Percentiles rank a stretch among this genome's conserved stretches.
These are phyloP conservation scores for Pipa parva DNA, from an alignment of 2,113 vertebrate genomes.

Conservation along the genomic window DNA sequence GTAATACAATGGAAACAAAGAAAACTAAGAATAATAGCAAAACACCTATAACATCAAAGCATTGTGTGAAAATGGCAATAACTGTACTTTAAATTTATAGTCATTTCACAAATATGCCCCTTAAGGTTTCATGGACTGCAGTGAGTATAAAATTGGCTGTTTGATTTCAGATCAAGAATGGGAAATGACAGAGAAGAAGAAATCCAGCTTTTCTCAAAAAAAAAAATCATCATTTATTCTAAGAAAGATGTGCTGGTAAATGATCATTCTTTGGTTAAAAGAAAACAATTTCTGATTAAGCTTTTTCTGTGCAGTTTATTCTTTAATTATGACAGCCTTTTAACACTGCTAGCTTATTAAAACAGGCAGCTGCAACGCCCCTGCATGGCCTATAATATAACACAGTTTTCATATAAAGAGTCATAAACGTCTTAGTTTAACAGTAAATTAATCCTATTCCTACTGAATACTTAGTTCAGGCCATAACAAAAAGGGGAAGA, in stretches of 20 bases:
- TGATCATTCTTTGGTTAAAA: slow-evolving; percentile 54
- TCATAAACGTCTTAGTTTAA: slow-evolving; percentile 54
- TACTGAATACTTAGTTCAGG: slow-evolving; percentile 51
- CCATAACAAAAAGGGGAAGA: slow-evolving; percentile 59
- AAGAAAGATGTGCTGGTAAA: slow-evolving; percentile 58
- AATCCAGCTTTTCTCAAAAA: too few relatives aligned
- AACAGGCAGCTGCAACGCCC: slow-evolving; percentile 47
- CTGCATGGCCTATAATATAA: slow-evolving; percentile 55
- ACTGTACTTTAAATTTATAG: too few relatives aligned
- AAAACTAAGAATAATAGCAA: too few relatives aligned
- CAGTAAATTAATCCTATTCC: slow-evolving; percentile 56
- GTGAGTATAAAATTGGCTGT: too few relatives aligned
- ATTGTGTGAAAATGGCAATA: too few relatives aligned
- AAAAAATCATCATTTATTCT: slow-evolving; percentile 56
- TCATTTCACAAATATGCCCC: too few relatives aligned
- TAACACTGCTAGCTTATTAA: slow-evolving; percentile 59
- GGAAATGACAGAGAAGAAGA: too few relatives aligned
- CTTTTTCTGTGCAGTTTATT: slow-evolving; percentile 52
- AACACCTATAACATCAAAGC: too few relatives aligned
- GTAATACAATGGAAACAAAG: too few relatives aligned
- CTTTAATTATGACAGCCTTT: slow-evolving; percentile 66
- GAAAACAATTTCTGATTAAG: slow-evolving; percentile 59
- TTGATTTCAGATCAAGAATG: too few relatives aligned
- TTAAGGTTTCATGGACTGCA: too few relatives aligned
- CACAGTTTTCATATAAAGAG: slow-evolving; percentile 47